Base-by-base conservation (phyloP, 2,888 invertebrate species). In the Protophormia terraenovae region DNA sequence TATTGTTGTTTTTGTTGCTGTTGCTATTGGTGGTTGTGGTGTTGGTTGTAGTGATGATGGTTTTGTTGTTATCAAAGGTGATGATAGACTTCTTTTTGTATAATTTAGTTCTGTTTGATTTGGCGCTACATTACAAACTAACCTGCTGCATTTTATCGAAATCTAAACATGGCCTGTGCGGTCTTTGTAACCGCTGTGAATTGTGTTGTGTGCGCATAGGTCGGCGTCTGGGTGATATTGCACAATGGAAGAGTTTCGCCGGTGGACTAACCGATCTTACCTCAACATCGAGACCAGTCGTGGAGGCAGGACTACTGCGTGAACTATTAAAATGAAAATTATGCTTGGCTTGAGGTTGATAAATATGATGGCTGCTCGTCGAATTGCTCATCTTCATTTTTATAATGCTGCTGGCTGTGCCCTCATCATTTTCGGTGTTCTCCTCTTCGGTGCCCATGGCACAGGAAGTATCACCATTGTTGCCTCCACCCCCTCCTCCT, bases 91-190 rank as follows among this genome's bases (percentile, higher is more conserved):
- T 67, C 72, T 66, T 80, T 62, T 66, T 86, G 83, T 75, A 58
- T 67, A 66, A 58, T 79, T 76, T 80, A 55, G 32, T 67, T 66
- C 76, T 86, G 80, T 86, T 86, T 83, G 86, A 87, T 87, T 87
- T 87, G 87, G 88, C 90, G 89, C 90, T 89, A 88, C 90, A 92
- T 91, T 91, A 91, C 89, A 91, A 90, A 90, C 94, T 93, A 94
- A 97, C 97, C 96, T 97, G 97, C 94, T 98, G 98, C 98, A 98
- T 98, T 94, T 98, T 98, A 93, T 98, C 98, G 93, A 98, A 98
- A 94, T 98, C 98, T 91, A 98, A 95, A 93, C 97, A 97, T 88
- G 98, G 98, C 91, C 98, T 95, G 91, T 96, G 96, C 88, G 95
- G 94, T 93, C 96, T 95, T 27, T 95, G 93, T 88, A 93, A 89